These are phyloP conservation scores for Periophthalmus modestus DNA, from an alignment of 2,113 vertebrate genomes.

Conservation along the genomic window DNA sequence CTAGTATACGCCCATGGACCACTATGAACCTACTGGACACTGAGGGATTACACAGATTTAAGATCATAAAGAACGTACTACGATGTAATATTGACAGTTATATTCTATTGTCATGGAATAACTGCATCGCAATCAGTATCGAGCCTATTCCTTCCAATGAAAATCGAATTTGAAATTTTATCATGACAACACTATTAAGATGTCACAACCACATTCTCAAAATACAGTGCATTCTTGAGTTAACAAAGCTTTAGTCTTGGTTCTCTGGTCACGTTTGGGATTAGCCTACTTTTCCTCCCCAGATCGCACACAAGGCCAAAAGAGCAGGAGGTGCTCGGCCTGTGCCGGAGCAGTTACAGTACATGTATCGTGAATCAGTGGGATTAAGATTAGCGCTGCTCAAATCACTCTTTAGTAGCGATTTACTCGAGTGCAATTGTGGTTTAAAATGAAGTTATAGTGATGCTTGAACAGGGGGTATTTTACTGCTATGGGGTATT, in stretches of 20 bases:
- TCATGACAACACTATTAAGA: too few relatives aligned
- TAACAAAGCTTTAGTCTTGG: constrained; percentile 45
- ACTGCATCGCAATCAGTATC: too few relatives aligned
- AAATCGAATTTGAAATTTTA: too few relatives aligned
- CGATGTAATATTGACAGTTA: too few relatives aligned
- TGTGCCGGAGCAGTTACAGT: constrained; percentile 12
- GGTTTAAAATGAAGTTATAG: too few relatives aligned
- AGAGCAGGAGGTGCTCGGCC: constrained; percentile 21
- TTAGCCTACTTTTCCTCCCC: constrained; percentile 48
- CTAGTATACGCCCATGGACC: too few relatives aligned
- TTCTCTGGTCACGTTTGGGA: constrained; percentile 48
- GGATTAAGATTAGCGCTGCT: constrained; percentile 23
- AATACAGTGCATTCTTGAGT: constrained; percentile 44
- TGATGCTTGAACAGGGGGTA: background rate
- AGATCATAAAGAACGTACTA: too few relatives aligned
- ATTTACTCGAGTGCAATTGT: background rate
- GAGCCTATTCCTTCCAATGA: too few relatives aligned
- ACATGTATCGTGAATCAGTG: constrained; percentile 21
- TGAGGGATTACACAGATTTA: too few relatives aligned
- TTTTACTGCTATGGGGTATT: too few relatives aligned
- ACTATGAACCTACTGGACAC: too few relatives aligned
- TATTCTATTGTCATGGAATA: too few relatives aligned
- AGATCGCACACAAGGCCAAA: constrained; percentile 13
- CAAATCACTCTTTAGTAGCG: background rate
- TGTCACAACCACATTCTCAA: background rate